A percentile compares a stretch with the other conserved stretches of the same genome.
These are phyloP conservation scores for Pogonophryne albipinna DNA, from an alignment of 2,797 vertebrate genomes.

Conservation along the genomic window DNA sequence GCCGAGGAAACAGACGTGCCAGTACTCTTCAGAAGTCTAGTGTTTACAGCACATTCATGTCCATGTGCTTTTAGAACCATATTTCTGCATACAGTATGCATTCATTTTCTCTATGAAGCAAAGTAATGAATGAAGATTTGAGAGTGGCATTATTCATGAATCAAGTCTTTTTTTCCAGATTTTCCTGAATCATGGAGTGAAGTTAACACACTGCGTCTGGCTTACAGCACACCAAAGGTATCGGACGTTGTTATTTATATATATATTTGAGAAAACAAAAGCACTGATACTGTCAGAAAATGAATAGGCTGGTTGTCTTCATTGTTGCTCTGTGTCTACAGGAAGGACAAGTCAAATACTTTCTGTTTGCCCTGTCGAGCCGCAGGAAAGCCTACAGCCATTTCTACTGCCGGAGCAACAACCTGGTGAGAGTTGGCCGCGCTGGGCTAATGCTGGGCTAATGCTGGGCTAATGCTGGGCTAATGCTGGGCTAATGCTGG, in stretches of 20 bases:
- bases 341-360: conserved; percentile 92
- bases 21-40: background rate
- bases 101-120: background rate
- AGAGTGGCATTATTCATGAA: background rate
- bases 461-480: too few species aligned
- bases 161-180: conserved; percentile 78
- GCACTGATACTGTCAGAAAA: background rate
- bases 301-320: accelerated
- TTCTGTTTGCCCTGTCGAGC: conserved; percentile 91
- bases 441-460: too few species aligned
- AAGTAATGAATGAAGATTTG: background rate
- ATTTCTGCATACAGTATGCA: background rate
- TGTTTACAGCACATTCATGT: background rate
- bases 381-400: conserved; percentile 93
- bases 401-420: conserved; percentile 93
- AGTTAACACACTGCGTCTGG: conserved; percentile 91
- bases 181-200: conserved; percentile 87
- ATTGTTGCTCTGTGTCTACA: conserved; percentile 59
- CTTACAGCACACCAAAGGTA: conserved; percentile 91
- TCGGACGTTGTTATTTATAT: background rate
- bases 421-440: conserved; percentile 90
- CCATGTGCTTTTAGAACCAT: background rate
- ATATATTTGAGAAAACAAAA: background rate
- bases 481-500: too few species aligned
- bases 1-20: background rate